Evolutionary conservation across 2,797 vertebrate species (phyloP), one percentile per base, ranked within the genome.

Genomic region (Heterohyrax brucei): DNA sequence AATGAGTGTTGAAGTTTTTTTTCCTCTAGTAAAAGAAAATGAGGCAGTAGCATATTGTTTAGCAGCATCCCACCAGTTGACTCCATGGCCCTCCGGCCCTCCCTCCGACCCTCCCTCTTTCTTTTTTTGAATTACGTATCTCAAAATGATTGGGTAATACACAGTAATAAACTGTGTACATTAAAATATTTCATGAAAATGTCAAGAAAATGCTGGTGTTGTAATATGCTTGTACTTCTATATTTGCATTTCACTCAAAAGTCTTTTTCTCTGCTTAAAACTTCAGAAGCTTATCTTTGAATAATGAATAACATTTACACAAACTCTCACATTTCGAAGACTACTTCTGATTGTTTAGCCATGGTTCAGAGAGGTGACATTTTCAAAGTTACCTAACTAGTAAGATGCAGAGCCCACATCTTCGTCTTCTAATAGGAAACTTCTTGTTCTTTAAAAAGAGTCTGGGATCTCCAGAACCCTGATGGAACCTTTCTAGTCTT

Each of bases 1-100:
- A 97, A 96, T 97, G 75, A 97, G 10, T 93, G 61, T 91, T 78
- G 97, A 95, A 78, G 89, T 89, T 59, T 76, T 79, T 87, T 10
- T 87, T n/a, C 22, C 62, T 5, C 39, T 78, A 83, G 19, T 86
- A 79, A 46, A 16, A 93, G n/a, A 89, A 89, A 97, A 96, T 96
- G 87, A 94, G 73, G 66, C 24, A 87, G 77, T 92, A 95, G 79
- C 18, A 92, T 5, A 28, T 94, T 78, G 73, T 83, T 97, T 97
- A 97, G 72, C 30, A 89, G 6, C 44, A 78, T 91, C 39, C 89
- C 79, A 95, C 21, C 81, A 91, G 39, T 18, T 95, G 66, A 28
- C 79, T 97, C n/a, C 39, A 39, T 39, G 39, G 39, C n/a, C 1
- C 70, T 9, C 33, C 70, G 3, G 33, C n/a, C 68, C 33, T 3